Evolutionary conservation across 30 jellyfish, hydroid and myxozoan species (phyloP).

Genomic region (Aurelia aurita): DNA sequence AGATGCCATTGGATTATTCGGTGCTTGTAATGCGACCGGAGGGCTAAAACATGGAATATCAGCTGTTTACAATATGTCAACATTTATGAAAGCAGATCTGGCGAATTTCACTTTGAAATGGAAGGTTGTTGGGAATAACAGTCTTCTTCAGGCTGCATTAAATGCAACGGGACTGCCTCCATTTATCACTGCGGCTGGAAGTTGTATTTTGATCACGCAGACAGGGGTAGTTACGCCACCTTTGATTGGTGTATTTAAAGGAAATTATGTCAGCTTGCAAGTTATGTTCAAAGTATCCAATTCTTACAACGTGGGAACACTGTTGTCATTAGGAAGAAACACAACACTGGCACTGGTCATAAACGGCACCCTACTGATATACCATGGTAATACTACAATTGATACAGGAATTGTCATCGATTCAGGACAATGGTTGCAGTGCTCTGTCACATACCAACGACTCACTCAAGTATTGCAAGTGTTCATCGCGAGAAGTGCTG

Average conservation of each 20-base stretch:
- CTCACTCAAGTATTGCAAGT: slow-evolving; percentile 14
- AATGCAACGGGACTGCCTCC: slow-evolving; percentile 47
- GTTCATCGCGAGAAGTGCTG: slow-evolving; percentile 13
- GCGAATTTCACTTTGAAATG: slow-evolving; percentile 38
- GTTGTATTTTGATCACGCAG: slow-evolving; percentile 43
- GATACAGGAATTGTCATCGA: slow-evolving; percentile 48
- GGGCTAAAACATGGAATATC: background rate
- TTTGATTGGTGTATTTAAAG: slow-evolving; percentile 31
- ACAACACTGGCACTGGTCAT: slow-evolving; percentile 40
- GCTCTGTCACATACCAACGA: slow-evolving; percentile 49
- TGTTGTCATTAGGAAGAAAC: slow-evolving; percentile 57
- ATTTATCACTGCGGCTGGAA: slow-evolving; percentile 45
- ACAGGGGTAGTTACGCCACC: slow-evolving; percentile 52
- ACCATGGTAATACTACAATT: slow-evolving; percentile 15
- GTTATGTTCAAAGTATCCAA: slow-evolving; percentile 55
- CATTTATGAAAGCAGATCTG: slow-evolving; percentile 27
- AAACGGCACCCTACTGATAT: slow-evolving; percentile 38
- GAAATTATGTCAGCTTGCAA: slow-evolving; percentile 36
- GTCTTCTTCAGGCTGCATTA: slow-evolving; percentile 40
- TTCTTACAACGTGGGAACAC: slow-evolving; percentile 32
- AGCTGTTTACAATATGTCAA: slow-evolving; percentile 6
- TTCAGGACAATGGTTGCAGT: slow-evolving; percentile 49
- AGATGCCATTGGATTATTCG: slow-evolving; percentile 46
- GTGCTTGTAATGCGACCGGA: slow-evolving; percentile 33
- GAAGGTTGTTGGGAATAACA: slow-evolving; percentile 11